Base-by-base conservation (phyloP, 2,888 invertebrate genomes). In the Troides aeacus region DNA sequence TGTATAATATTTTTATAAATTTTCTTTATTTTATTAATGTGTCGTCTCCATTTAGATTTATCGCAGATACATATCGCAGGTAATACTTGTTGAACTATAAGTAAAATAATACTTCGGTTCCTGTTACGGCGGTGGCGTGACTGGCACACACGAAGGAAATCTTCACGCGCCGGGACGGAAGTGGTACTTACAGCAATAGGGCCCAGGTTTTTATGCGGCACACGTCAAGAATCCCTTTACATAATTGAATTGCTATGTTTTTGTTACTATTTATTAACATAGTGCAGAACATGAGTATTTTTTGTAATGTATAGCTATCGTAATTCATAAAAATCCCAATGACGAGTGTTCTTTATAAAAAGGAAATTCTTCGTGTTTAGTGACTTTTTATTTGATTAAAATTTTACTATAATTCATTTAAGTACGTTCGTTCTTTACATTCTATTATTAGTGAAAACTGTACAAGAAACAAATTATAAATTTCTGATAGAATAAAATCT, bases 71-170 rank as follows among this genome's bases (percentile, higher is more conserved):
- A 56, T 61, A 63, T 21, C 21, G 21, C 21, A 63, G 18, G 39
- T 66, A 60, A 53, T 24, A 42, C 59, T 63, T 60, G 70, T 63
- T 56, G 50, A 67, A 64, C 64, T 67, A 60, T 61, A 67, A 42
- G 64, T 67, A 70, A 67, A 64, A 67, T 64, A 67, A 70, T 70
- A 63, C 66, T 58, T 62, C 36, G 59, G 66, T 66, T 72, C 74
- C 73, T 73, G 72, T 74, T 77, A 75, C 74, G 69, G 72, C 69
- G 74, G 64, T 76, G 74, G 77, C 87, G 87, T 86, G 87, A 87
- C 84, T 79, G 76, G 78, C 74, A 79, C 80, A 78, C 86, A 86
- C 85, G 87, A 81, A 76, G 78, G 70, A 73, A 75, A 77, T 77
- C 76, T 81, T 79, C 79, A 81, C 80, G 79, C 78, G 78, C 74